phyloP scores from a whole-genome alignment of 2,888 invertebrate genomes.

The Trissolcus brochymenae region DNA sequence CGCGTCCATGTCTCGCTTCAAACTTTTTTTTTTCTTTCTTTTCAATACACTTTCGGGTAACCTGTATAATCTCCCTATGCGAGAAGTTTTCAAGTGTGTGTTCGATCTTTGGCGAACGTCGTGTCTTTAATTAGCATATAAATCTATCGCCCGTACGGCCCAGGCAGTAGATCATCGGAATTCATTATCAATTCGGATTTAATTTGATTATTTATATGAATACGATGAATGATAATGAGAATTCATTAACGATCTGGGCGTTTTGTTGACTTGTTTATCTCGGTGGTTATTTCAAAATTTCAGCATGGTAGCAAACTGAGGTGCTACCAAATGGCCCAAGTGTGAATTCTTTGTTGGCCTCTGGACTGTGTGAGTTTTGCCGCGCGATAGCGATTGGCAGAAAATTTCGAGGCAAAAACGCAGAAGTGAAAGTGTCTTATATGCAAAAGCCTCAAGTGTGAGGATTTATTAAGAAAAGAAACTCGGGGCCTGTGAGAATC shows the following conservation, averaged over 20 bases:
- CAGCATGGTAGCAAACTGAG: conserved; percentile 48
- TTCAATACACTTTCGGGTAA: too few relatives aligned
- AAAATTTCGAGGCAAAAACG: conserved; percentile 55
- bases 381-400: conserved; percentile 53
- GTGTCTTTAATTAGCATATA: conserved; percentile 39
- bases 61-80: too few relatives aligned
- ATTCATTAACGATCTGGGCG: conserved; percentile 30
- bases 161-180: conserved; percentile 21
- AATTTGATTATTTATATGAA: conserved; percentile 50
- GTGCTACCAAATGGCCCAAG: conserved; percentile 50
- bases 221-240: conserved; percentile 33
- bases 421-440: conserved; percentile 46
- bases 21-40: neutral
- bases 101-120: conserved; percentile 2
- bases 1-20: neutral
- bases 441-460: conserved; percentile 42
- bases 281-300: conserved; percentile 29
- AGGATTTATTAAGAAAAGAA: conserved; percentile 71
- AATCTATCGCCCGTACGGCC: conserved; percentile 20
- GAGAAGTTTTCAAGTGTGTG: neutral
- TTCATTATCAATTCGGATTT: conserved; percentile 30
- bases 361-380: conserved; percentile 25
- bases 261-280: neutral
- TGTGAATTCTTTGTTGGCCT: conserved; percentile 41
- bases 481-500: conserved; percentile 57